Evolutionary conservation across 2,888 invertebrate genomes (phyloP).

Genomic region (Eretmocerus hayati): DNA sequence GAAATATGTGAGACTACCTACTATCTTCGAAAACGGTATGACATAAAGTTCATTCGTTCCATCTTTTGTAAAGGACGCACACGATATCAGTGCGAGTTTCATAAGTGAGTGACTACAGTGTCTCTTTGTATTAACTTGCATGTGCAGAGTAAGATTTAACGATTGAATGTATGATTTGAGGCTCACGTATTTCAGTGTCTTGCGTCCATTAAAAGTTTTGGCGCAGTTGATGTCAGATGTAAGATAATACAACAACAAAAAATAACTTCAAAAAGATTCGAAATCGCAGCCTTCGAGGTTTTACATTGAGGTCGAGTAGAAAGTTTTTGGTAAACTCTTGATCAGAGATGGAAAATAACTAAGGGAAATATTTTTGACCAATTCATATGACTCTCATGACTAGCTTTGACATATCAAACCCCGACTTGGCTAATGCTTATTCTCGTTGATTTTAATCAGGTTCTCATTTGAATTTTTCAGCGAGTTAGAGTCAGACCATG

Average conservation of each 20-base stretch:
- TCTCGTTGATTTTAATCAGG: too few species aligned
- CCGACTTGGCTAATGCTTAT: too few species aligned
- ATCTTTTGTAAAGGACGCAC: too few species aligned
- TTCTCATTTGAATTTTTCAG: too few species aligned
- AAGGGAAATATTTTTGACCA: slow-evolving; percentile 21
- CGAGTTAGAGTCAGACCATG: too few species aligned
- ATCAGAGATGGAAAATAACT: slow-evolving; percentile 9
- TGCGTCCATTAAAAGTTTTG: slow-evolving; percentile 19
- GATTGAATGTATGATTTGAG: slow-evolving; percentile 22
- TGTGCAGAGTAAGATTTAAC: slow-evolving; percentile 17
- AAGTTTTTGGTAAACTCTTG: slow-evolving; percentile 13
- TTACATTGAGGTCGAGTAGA: slow-evolving; percentile 17
- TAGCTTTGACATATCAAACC: slow-evolving; percentile 22
- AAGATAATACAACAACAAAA: slow-evolving; percentile 18
- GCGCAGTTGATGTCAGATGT: slow-evolving; percentile 18
- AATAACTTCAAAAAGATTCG: slow-evolving; percentile 15
- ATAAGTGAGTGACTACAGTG: slow-evolving; percentile 10
- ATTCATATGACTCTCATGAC: slow-evolving; percentile 16
- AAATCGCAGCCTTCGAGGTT: slow-evolving; percentile 14
- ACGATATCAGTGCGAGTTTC: too few species aligned
- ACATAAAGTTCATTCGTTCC: too few species aligned
- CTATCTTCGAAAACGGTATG: too few species aligned
- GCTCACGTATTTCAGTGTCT: slow-evolving; percentile 21
- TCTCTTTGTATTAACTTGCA: slow-evolving; percentile 20
- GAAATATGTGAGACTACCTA: slow-evolving; percentile 18